These are phyloP conservation scores for Standfussiana lucernea DNA, from an alignment of 2,888 invertebrate species.

Conservation along the genomic window DNA sequence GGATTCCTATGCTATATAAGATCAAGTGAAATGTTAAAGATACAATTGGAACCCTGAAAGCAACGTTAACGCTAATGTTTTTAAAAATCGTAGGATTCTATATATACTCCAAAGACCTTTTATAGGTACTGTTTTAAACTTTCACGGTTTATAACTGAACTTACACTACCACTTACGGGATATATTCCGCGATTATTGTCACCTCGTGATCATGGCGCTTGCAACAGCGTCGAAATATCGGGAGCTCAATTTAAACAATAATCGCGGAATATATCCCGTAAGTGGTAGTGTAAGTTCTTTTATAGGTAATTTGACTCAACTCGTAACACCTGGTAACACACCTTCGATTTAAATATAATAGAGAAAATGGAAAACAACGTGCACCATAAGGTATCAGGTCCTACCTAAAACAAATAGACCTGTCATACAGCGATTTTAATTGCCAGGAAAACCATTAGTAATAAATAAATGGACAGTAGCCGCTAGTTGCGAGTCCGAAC, in stretches of 20 bases:
- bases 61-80: background rate
- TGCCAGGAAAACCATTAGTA: conserved; percentile 47
- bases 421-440: conserved; percentile 62
- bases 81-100: background rate
- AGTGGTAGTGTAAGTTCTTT: no score
- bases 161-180: no score
- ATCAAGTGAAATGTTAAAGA: background rate
- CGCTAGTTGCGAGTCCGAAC: conserved; percentile 46
- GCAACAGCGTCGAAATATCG: no score
- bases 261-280: no score
- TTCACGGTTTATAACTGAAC: no score
- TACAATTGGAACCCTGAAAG: background rate
- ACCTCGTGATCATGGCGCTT: no score
- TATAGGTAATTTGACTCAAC: background rate
- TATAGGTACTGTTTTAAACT: no score
- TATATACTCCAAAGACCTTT: background rate
- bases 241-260: no score
- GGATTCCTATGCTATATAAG: background rate
- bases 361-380: background rate
- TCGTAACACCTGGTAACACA: background rate
- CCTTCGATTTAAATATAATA: conserved; percentile 6
- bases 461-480: conserved; percentile 56
- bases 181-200: no score
- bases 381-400: conserved; percentile 12
- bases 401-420: conserved; percentile 44